Percentiles rank a stretch among this genome's conserved stretches.
These are phyloP conservation scores for Acanthosepion pharaonis DNA, from an alignment of 2,888 invertebrate genomes.

Conservation along the genomic window DNA sequence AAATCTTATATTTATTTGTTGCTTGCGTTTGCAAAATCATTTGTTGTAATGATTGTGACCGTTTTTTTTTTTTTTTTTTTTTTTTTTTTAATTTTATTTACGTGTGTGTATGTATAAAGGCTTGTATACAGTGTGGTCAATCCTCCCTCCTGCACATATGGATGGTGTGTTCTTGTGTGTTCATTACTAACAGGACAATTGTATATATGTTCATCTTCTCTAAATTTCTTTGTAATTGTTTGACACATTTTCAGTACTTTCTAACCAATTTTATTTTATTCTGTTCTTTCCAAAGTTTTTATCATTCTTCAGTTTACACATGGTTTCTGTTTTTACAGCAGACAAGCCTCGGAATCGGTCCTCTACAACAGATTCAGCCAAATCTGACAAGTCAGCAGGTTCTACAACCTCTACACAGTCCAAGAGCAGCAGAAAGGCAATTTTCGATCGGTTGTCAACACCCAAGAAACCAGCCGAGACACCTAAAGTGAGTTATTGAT, in stretches of 20 bases:
- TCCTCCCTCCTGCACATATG: background rate
- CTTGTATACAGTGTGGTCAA: background rate
- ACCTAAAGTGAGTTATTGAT: conserved; percentile 36
- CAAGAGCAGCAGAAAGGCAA: conserved; percentile 43
- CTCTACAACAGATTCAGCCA: conserved; percentile 40
- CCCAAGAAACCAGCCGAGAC: conserved; percentile 39
- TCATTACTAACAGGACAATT: background rate
- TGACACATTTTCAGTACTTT: background rate
- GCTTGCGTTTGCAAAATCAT: background rate
- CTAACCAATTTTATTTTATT: background rate
- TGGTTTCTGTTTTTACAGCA: background rate
- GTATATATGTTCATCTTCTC: background rate
- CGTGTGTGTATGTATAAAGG: background rate
- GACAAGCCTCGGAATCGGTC: conserved; percentile 45
- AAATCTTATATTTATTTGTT: background rate
- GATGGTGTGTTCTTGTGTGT: background rate
- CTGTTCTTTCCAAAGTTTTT: background rate
- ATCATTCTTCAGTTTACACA: background rate
- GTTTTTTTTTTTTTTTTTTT: background rate
- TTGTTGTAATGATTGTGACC: background rate
- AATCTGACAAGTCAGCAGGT: conserved; percentile 42
- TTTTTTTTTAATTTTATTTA: no score
- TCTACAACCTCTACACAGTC: conserved; percentile 41
- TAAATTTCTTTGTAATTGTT: background rate
- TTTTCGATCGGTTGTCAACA: conserved; percentile 46